A percentile compares a stretch with the other conserved stretches of the same genome.
Conservation (phyloP, 1,140 invertebrate genomes). For the Macrobrachium rosenbergii region DNA sequence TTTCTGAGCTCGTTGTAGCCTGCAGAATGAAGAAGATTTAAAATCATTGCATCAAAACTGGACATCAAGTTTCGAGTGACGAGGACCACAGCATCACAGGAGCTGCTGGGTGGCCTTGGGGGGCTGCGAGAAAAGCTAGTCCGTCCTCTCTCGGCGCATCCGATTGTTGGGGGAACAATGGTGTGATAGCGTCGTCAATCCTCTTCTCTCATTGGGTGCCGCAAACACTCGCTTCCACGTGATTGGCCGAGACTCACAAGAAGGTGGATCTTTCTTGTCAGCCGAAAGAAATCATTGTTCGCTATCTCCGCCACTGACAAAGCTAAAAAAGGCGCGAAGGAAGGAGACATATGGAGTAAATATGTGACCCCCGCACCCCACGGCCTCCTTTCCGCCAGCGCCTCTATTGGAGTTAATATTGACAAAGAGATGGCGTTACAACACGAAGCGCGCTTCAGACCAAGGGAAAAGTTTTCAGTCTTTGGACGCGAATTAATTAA, state of each 20-base stretch:
- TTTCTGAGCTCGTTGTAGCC: no score
- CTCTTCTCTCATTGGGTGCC: slow-evolving; percentile 44
- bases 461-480: no score
- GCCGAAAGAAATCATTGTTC: slow-evolving; percentile 52
- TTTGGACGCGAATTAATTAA: no score
- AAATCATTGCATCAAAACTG: neutral
- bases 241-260: slow-evolving; percentile 33
- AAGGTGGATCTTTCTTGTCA: slow-evolving; percentile 58
- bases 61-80: neutral
- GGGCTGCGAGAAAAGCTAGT: slow-evolving; percentile 34
- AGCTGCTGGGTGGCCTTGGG: slow-evolving; percentile 22
- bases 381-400: no score
- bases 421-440: neutral
- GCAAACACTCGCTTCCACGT: slow-evolving; percentile 28
- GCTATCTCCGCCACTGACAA: slow-evolving; percentile 24
- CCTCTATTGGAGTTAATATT: neutral
- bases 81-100: neutral
- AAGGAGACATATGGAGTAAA: neutral
- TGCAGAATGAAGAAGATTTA: no score
- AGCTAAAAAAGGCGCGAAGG: neutral
- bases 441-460: no score
- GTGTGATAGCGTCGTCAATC: slow-evolving; percentile 51
- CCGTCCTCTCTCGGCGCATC: slow-evolving; percentile 51
- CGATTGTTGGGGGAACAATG: slow-evolving; percentile 59
- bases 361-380: neutral